These are phyloP conservation scores for Mallotus villosus DNA, from an alignment of 2,797 vertebrate species.

Conservation along the genomic window DNA sequence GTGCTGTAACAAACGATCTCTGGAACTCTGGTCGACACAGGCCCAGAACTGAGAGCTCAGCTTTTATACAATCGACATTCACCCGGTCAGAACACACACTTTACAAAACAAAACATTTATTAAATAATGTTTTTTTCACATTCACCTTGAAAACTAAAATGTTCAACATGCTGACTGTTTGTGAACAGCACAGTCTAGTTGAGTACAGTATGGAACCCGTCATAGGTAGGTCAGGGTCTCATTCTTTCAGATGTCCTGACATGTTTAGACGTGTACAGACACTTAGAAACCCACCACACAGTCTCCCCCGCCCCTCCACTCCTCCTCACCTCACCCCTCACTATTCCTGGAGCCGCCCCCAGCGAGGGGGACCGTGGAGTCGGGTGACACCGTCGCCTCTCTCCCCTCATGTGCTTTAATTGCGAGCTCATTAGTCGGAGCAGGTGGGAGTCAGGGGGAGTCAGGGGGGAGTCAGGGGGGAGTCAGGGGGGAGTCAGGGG, in stretches of 20 bases:
- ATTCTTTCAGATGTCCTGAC: no score
- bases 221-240: no score
- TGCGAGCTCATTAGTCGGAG: slow-evolving; percentile 79
- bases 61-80: slow-evolving; percentile 9
- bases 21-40: slow-evolving; percentile 49
- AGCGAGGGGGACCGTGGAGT: slow-evolving; percentile 5
- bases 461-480: slow-evolving; percentile 53
- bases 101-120: no score
- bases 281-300: slow-evolving; percentile 14
- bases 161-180: slow-evolving; percentile 36
- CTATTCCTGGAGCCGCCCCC: no score
- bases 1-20: slow-evolving; percentile 70
- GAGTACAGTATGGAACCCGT: no score
- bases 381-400: slow-evolving; percentile 44
- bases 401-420: slow-evolving; percentile 81
- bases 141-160: slow-evolving; percentile 50
- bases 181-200: no score
- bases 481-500: slow-evolving; percentile 9
- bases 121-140: slow-evolving; percentile 11
- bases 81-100: no score
- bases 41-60: slow-evolving; percentile 28
- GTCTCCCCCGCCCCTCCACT: slow-evolving; percentile 30
- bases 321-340: slow-evolving; percentile 56
- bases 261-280: background rate
- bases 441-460: slow-evolving; percentile 56